Evolutionary conservation across 92 coral and sea anemone species (phyloP).

Genomic region (Actinernus sp.): DNA sequence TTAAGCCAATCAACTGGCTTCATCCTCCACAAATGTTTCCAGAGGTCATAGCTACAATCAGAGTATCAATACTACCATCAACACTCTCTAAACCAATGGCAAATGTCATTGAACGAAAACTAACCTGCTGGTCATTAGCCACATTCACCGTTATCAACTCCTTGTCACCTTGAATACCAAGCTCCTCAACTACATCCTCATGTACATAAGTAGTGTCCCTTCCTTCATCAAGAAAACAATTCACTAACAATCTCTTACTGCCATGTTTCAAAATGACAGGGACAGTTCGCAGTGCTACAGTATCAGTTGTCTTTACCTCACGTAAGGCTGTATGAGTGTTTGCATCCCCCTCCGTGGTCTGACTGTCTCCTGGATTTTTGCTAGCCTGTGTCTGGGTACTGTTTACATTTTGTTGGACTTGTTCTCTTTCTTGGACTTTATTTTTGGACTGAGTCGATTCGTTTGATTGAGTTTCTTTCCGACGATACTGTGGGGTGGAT

Average conservation of each 20-base stretch:
- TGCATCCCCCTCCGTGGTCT: conserved; percentile 26
- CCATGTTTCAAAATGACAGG: conserved; percentile 60
- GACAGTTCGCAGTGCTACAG: conserved; percentile 55
- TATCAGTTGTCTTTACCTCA: conserved; percentile 10
- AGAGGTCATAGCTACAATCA: too few species aligned
- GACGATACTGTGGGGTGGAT: too few species aligned
- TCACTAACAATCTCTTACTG: conserved; percentile 33
- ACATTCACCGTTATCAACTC: conserved; percentile 36
- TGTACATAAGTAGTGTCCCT: conserved; percentile 45
- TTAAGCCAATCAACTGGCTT: conserved; percentile 25
- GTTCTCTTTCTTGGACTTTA: too few species aligned
- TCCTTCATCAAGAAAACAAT: conserved; percentile 53
- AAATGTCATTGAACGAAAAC: too few species aligned
- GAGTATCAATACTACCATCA: too few species aligned
- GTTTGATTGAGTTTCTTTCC: too few species aligned
- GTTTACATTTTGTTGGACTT: too few species aligned
- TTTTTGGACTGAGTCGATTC: too few species aligned
- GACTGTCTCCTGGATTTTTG: neutral
- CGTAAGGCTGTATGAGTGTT: neutral
- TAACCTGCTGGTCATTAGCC: conserved; percentile 53
- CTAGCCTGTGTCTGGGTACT: too few species aligned
- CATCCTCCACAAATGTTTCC: too few species aligned
- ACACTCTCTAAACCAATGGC: too few species aligned
- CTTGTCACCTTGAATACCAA: too few species aligned
- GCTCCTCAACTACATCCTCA: conserved; percentile 30